These are phyloP conservation scores for Chiloscyllium plagiosum DNA, from an alignment of 2,113 vertebrate genomes.

Conservation along the genomic window DNA sequence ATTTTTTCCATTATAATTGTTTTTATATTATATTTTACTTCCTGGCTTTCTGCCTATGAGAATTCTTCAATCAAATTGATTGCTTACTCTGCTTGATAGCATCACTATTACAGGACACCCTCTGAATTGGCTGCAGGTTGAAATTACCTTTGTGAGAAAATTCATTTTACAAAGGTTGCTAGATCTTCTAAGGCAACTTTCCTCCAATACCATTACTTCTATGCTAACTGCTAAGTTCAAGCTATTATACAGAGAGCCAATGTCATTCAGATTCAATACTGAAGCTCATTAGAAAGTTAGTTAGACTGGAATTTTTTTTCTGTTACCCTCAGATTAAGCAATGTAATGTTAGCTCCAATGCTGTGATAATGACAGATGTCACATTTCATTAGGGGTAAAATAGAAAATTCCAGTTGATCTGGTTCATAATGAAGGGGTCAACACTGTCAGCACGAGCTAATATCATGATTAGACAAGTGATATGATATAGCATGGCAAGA, in stretches of 20 bases:
- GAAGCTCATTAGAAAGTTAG: neutral
- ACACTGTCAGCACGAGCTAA: neutral
- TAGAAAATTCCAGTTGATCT: neutral
- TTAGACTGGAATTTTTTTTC: neutral
- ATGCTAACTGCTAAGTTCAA: neutral
- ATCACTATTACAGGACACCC: neutral
- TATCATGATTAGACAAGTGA: neutral
- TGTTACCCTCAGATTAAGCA: neutral
- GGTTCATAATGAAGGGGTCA: neutral
- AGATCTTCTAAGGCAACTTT: neutral
- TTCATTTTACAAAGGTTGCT: neutral
- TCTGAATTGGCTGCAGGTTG: neutral
- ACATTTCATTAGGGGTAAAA: neutral
- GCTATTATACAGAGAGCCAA: neutral
- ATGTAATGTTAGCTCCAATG: neutral
- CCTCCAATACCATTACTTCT: neutral
- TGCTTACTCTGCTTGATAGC: neutral
- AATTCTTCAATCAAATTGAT: neutral
- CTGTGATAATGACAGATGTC: neutral
- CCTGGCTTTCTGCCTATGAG: neutral
- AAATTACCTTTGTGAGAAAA: neutral
- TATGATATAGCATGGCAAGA: neutral
- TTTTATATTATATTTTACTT: neutral
- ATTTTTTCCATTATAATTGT: too few species aligned
- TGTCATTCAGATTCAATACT: neutral